Evolutionary conservation across 2,888 invertebrate genomes (phyloP), one percentile per base, ranked within the genome.

Genomic region (Pherbina coryleti): DNA sequence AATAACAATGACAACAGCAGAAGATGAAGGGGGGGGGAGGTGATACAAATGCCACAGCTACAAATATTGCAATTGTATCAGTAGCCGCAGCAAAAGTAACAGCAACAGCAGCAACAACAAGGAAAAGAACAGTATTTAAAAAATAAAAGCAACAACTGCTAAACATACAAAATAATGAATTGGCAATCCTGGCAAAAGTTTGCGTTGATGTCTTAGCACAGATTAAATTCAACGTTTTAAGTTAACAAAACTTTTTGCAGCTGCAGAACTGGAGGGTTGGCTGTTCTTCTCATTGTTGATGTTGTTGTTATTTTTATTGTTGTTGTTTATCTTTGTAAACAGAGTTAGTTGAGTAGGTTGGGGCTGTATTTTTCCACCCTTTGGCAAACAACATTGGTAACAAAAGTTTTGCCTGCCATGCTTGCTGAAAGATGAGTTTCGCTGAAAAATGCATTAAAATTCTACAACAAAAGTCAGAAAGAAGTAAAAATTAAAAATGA

Each of bases 221-320:
- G 81, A 82, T 82, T 82, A 75, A 82, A 81, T 81, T 79, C 80
- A 80, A 79, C 76, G 76, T 78, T 81, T 81, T 81, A 79, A 79
- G 79, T 79, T 79, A 74, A 71, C 25, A 64, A 74, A 75, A 75
- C 37, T 75, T 75, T 67, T 67, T 51, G n/a, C 25, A 34, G 55
- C 31, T 53, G 17, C 44, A 44, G 9, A 37, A 17, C 14, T 4
- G 1, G 34, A 34, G 9, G 11, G n/a, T 9, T 60, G 60, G 44
- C 44, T 8, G 37, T 37, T 37, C n/a, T n/a, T n/a, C n/a, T n/a
- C n/a, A n/a, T n/a, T n/a, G n/a, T n/a, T n/a, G n/a, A n/a, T n/a
- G n/a, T n/a, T n/a, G n/a, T n/a, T n/a, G n/a, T n/a, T n/a, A n/a
- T n/a, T n/a, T n/a, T 31, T 31, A 8, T 37, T 44, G 44, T 44